phyloP scores from a whole-genome alignment of 2,888 invertebrate species.

The Helleia helle region DNA sequence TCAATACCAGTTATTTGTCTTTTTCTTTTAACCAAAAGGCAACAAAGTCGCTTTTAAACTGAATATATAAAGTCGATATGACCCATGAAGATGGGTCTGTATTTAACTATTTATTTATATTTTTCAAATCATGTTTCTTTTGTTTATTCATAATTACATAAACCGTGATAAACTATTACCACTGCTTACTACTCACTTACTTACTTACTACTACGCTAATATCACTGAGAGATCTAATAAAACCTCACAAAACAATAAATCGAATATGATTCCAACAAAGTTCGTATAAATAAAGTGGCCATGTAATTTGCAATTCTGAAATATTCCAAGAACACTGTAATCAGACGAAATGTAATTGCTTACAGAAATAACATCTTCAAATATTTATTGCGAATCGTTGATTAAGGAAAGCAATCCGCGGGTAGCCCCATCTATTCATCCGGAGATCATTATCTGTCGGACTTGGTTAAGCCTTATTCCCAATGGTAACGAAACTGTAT shows the following conservation, averaged over 20 bases:
- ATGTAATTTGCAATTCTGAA: neutral
- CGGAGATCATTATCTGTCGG: slow-evolving; percentile 36
- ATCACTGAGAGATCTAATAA: no score
- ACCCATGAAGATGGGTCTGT: no score
- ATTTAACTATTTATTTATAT: no score
- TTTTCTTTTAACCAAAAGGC: no score
- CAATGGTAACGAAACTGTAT: neutral
- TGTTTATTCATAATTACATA: no score
- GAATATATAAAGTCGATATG: no score
- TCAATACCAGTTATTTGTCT: no score
- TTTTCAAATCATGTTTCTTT: no score
- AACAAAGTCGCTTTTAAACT: no score
- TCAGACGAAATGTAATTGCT: slow-evolving; percentile 4
- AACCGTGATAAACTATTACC: no score
- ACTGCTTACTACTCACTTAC: no score
- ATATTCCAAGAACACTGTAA: neutral
- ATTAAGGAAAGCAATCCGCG: slow-evolving; percentile 44
- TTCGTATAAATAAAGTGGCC: neutral
- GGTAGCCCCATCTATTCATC: slow-evolving; percentile 29
- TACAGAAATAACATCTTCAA: slow-evolving; percentile 7
- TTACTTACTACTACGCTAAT: no score
- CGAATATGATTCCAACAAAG: neutral
- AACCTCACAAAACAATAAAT: neutral
- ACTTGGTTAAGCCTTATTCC: slow-evolving; percentile 8
- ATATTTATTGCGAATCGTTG: slow-evolving; percentile 11